Base-by-base conservation (phyloP, 2,888 invertebrate genomes). In the Rhagophthalmus giganteus region DNA sequence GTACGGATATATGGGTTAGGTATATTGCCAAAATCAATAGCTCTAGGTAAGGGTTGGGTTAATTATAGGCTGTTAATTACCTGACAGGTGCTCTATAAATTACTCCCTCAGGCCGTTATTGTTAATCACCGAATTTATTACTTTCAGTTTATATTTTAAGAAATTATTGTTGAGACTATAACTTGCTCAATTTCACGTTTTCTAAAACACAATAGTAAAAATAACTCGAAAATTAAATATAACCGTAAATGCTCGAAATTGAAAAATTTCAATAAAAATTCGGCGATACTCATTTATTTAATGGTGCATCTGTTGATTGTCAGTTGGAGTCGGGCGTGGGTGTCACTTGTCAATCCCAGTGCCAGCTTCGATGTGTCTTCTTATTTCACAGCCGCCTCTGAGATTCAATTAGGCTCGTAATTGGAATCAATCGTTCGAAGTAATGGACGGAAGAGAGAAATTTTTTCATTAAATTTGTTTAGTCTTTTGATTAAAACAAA, bases 71-170 rank as follows among this genome's bases (percentile, higher is more conserved):
- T 58, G 66, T 61, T 66, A 67, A 68, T 68, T 66, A 66, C 64
- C 38, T 59, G 65, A 66, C 68, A 67, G 68, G 67, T 67, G 67
- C 66, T 66, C 66, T 66, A 66, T 68, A 66, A 67, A 67, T 68
- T 68, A 65, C 50, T 61, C 63, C 67, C 66, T 58, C 52, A 58
- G 66, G 68, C 61, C 67, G 64, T 68, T 68, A 66, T 68, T 67
- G 67, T 66, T 68, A 67, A 68, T 68, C 67, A 67, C 37, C 30
- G 41, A 41, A 52, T 52, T 52, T 52, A 52, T 52, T 52, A 30
- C 46, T 20, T 7, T 20, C 20, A 7, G 20, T 20, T 20, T 7
- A 20, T 20, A 20, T 20, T 20, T 20, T 20, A 20, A 20, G 20
- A 20, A 20, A 20, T 5, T 20, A n/a, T n/a, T n/a, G n/a, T n/a